These are phyloP conservation scores for Asteroscopus sphinx DNA, from an alignment of 2,888 invertebrate species.

Conservation along the genomic window DNA sequence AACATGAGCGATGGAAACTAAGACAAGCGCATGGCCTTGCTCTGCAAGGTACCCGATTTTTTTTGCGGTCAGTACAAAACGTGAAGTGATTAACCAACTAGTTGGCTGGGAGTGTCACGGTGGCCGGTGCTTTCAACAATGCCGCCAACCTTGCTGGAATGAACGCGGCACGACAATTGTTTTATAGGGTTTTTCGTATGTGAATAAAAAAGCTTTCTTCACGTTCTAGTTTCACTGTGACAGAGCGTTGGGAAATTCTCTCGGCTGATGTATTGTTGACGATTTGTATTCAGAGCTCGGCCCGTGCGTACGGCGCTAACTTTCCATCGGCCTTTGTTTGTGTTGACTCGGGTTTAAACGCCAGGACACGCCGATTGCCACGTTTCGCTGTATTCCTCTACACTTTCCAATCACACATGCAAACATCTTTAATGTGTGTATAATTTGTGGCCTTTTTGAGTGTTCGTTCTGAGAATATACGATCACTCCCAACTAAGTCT, in stretches of 20 bases:
- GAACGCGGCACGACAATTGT: constrained; percentile 51
- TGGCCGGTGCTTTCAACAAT: constrained; percentile 72
- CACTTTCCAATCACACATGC: constrained; percentile 60
- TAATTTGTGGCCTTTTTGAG: constrained; percentile 17
- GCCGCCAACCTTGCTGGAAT: constrained; percentile 68
- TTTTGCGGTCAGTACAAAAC: constrained; percentile 83
- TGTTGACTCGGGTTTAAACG: constrained; percentile 61
- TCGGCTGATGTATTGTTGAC: constrained; percentile 80
- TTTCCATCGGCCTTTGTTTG: constrained; percentile 86
- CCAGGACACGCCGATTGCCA: constrained; percentile 70
- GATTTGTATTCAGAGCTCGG: constrained; percentile 83
- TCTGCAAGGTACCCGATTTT: constrained; percentile 80
- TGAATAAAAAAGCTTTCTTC: constrained; percentile 77
- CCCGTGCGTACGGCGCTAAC: constrained; percentile 70
- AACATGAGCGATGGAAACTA: constrained; percentile 77
- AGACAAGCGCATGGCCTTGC: constrained; percentile 79
- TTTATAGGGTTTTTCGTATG: constrained; percentile 51
- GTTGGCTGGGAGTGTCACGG: constrained; percentile 72
- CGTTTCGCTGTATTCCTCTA: constrained; percentile 59
- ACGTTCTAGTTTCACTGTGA: constrained; percentile 74
- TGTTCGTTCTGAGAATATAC: constrained; percentile 31
- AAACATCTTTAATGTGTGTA: constrained; percentile 25
- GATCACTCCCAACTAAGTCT: constrained; percentile 37
- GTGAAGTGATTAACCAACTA: constrained; percentile 79
- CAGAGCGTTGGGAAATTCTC: constrained; percentile 81